Base-by-base conservation (phyloP, 2,888 invertebrate species). In the Drosophila limbata region DNA sequence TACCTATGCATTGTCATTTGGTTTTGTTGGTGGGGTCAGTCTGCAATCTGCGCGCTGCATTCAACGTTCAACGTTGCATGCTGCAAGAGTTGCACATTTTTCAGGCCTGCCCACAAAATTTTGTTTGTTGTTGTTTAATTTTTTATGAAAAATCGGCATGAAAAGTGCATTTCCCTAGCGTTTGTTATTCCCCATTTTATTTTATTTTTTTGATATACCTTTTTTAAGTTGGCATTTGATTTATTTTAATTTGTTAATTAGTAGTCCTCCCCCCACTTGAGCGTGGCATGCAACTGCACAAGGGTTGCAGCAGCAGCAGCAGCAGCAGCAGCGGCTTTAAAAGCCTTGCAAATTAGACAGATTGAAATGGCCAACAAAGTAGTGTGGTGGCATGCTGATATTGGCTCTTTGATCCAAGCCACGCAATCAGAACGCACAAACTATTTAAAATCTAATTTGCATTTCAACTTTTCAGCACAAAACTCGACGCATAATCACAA, bases 221-320 rank as follows among this genome's bases (percentile, higher is more conserved):
- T 40, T 33, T 55, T 28, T 60, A 57, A 73, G 74, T 82, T 13
- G 45, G 57, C 28, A 51, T 44, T 69, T 68, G 57, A 59, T 82
- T 84, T 81, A 66, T 81, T 82, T 85, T 80, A 89, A 89, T 85
- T 85, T 88, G 88, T 85, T 85, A 85, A 85, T 85, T 85, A 85
- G 88, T 78, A 72, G 86, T 28, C 28, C 80, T 5, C 76, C 80
- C 35, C 35, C 44, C 2, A 25, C 56, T 89, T 85, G 89, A 80
- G 88, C 82, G 89, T 82, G 88, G 65, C 62, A 39, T 37, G 47
- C 69, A 77, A 76, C 52, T 44, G 35, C 25, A 11, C 5, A 17
- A 31, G 37, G 42, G 60, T 60, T 42, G 51, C 39, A 28, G 28
- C 28, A 2, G 25, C 45, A 53, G n/a, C n/a, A n/a, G n/a, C 28